Base-by-base conservation (phyloP, 1,140 invertebrate species). In the Neoseiulus cucumeris region DNA sequence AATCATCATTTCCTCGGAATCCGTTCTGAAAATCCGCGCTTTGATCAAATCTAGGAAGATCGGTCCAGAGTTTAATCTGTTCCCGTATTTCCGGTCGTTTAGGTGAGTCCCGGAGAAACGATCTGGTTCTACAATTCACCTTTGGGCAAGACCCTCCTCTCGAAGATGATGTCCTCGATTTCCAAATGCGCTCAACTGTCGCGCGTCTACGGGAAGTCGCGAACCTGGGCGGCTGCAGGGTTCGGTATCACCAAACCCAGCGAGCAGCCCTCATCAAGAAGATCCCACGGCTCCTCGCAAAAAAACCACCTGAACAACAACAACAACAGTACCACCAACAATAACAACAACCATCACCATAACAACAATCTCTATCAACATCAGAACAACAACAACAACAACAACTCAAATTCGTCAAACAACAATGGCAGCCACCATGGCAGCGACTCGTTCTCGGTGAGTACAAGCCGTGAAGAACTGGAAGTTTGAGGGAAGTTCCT, bases 141-240 rank as follows among this genome's bases (percentile, higher is more conserved):
- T 17, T 64, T 69, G 7, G 69, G 69, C 22, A 69, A 69, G 64
- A 69, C 68, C n/a, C 66, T 69, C 67, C 44, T 69, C 7, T 67
- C 69, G 33, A 69, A 67, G 9, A 69, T 69, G 69, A 69, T 69
- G 69, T 69, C 69, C 12, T 68, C 69, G 25, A 69, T 69, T 29
- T 69, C 69, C 7, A 69, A 69, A 30, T 69, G 69, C 45, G 69
- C 69, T 6, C 39, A 68, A 20, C 41, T 69, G 12, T 66, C 65
- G 42, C 69, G 69, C 39, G 65, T 69, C 33, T 69, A 69, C 64
- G 68, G 67, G 25, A 69, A 69, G 65, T 64, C 68, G 22, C 67
- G 69, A 42, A 68, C 68, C 64, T 66, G 69, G 64, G 69, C 69
- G 67, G 68, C 69, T 42, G 67, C 68, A 17, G 51, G 51, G 12